Evolutionary conservation across 2,797 vertebrate genomes (phyloP).

Genomic region (Sebastes diaconus): DNA sequence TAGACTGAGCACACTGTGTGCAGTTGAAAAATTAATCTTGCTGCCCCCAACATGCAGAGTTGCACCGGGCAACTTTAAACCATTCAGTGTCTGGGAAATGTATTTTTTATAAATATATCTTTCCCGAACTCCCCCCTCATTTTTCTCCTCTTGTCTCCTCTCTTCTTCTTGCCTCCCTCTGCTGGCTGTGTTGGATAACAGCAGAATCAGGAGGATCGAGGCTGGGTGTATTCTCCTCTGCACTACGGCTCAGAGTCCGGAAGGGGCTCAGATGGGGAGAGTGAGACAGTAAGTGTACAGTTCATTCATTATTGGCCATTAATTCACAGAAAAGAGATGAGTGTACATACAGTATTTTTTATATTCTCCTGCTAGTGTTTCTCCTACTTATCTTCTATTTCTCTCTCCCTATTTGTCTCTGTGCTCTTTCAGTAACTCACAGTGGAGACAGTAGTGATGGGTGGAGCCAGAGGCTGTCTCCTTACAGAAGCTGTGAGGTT

Average conservation of each 20-base stretch:
- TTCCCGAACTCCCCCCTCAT: not conserved
- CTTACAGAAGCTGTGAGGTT: slow-evolving; percentile 29
- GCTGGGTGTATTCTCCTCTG: slow-evolving; percentile 95
- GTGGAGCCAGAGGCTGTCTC: slow-evolving; percentile 38
- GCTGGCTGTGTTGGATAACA: slow-evolving; percentile 39
- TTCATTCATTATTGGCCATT: not conserved
- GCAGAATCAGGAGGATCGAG: slow-evolving; percentile 92
- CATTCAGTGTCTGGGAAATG: not conserved
- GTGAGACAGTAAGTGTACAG: slow-evolving; percentile 88
- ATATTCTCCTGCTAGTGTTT: not conserved
- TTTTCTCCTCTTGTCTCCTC: not conserved
- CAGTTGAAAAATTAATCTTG: not conserved
- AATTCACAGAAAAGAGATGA: not conserved
- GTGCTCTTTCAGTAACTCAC: slow-evolving; percentile 65
- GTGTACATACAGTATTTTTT: not conserved
- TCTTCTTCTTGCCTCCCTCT: slow-evolving; percentile 46
- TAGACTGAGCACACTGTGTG: not conserved
- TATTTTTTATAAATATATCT: not conserved
- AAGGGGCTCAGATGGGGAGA: slow-evolving; percentile 89
- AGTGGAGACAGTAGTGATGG: slow-evolving; percentile 23
- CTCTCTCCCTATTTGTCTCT: not conserved
- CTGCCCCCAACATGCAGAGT: not conserved
- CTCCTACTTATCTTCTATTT: not conserved
- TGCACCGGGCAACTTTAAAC: slow-evolving; percentile 11
- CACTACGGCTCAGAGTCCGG: slow-evolving; percentile 89